Evolutionary conservation across 2,113 vertebrate species (phyloP), one percentile per base, ranked within the genome.

Genomic region (Piaya cayana): DNA sequence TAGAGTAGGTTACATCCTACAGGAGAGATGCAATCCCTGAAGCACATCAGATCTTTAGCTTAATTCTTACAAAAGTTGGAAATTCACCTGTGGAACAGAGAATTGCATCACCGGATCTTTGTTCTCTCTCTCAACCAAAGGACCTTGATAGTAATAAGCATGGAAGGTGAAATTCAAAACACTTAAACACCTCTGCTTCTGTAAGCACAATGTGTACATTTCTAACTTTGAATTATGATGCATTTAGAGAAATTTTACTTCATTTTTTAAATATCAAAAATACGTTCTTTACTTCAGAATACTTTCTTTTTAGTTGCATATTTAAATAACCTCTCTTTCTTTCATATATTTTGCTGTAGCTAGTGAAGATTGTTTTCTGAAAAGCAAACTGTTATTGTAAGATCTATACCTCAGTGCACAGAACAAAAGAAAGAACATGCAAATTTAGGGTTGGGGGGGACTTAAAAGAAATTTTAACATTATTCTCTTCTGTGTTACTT

Each of bases 381-480:
- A 78, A 84, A 84, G 27, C 81, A 77, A 92, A 59, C 5, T 64
- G 53, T 94, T 92, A 79, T 47, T 77, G 80, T 83, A 72, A 88
- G 86, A 58, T 58, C 26, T 79, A 34, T 82, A 84, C 70, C 36
- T 92, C 74, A 37, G 21, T 76, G 60, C 21, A 21, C 5, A 13
- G 39, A 87, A 95, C 15, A 87, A 87, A 92, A 91, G 53, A 92
- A 93, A 72, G 60, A 93, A 68, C 20, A 82, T 82, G 78, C 58
- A 93, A 64, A 96, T 93, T 74, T 75, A 42, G 53, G 27, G 15
- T 0, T 4, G 39, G 30, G 18, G 64, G 83, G 16, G 50, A 45
- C 50, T 29, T 89, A 60, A 64, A 95, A 92, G 62, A 93, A 89
- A 82, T 80, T 42, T 52, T 59, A 63, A 30, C 3, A 3, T 91